Base-by-base conservation (phyloP, 1,140 invertebrate species). In the Calycopis cecrops region DNA sequence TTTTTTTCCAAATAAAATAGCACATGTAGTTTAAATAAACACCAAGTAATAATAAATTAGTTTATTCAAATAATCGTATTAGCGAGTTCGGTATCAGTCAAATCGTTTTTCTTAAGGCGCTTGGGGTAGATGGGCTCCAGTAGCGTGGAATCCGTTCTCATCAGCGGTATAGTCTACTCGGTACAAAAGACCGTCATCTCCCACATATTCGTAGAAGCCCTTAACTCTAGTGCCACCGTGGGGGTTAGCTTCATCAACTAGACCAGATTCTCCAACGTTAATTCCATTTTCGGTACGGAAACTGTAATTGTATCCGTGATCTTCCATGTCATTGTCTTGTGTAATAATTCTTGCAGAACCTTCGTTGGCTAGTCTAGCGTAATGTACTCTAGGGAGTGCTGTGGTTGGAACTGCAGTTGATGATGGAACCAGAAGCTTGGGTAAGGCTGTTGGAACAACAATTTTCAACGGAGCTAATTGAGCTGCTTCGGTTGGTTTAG, bases 121-220 rank as follows among this genome's bases (percentile, higher is more conserved):
- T 57, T 58, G 55, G 21, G 85, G 85, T 48, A 88, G 71, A 66
- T 91, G 89, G 12, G 87, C 87, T 10, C 90, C 91, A 57, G 81
- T 73, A 9, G 92, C 90, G 60, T 90, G 87, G 80, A 90, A 93
- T 11, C 92, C 92, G 14, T 92, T 89, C 70, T 92, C 91, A 60
- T 92, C 92, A 64, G 92, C 92, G 9, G 87, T 85, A 60, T 92
- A 93, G 50, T 89, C 89, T 1, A 93, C 90, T 48, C 88, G 83
- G 69, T 91, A 89, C 16, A 85, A 79, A 35, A 88, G 67, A 40
- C 89, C 90, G 73, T 91, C 88, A 35, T 88, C 85, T 7, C 89
- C 90, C 17, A 89, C 80, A 57, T 90, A 91, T 67, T 90, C 89
- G 57, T 91, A 92, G 60, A 88, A 90, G 11, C 91, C 91, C 21